These are phyloP conservation scores for Ceratina japonica DNA, from an alignment of 1,140 invertebrate genomes.

Conservation along the genomic window DNA sequence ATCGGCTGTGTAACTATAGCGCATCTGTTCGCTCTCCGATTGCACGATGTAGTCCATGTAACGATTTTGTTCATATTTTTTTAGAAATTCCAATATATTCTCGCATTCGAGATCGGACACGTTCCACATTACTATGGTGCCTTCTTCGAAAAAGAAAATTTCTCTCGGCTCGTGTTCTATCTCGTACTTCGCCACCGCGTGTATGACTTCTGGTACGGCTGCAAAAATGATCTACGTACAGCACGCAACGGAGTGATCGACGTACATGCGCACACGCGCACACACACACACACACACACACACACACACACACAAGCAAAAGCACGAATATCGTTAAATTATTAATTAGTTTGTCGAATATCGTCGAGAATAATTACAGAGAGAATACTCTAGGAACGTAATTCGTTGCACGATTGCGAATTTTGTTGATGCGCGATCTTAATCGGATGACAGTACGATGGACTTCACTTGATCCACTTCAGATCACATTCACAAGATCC, in stretches of 20 bases:
- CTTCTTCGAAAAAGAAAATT: conserved; percentile 93
- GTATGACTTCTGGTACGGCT: conserved; percentile 85
- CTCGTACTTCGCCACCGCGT: conserved; percentile 87
- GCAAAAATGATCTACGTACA: conserved; percentile 36
- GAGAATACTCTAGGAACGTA: too few relatives aligned
- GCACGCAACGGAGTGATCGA: background rate
- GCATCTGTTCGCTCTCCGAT: conserved; percentile 91
- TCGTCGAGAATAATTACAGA: background rate
- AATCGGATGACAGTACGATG: too few relatives aligned
- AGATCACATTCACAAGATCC: too few relatives aligned
- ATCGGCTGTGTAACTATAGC: conserved; percentile 84
- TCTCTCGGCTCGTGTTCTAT: conserved; percentile 86
- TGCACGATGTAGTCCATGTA: conserved; percentile 85
- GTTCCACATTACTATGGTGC: conserved; percentile 96
- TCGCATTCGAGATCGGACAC: conserved; percentile 89
- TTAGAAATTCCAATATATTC: conserved; percentile 88
- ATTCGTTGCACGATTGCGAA: too few relatives aligned
- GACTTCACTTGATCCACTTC: too few relatives aligned
- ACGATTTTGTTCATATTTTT: conserved; percentile 83
- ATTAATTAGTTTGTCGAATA: background rate
- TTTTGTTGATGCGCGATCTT: too few relatives aligned
- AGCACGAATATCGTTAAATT: background rate
- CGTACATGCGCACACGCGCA: too few relatives aligned
- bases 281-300: too few relatives aligned
- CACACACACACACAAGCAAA: too few relatives aligned